Conservation (phyloP, 2,797 vertebrate genomes). For the Myioborus miniatus region DNA sequence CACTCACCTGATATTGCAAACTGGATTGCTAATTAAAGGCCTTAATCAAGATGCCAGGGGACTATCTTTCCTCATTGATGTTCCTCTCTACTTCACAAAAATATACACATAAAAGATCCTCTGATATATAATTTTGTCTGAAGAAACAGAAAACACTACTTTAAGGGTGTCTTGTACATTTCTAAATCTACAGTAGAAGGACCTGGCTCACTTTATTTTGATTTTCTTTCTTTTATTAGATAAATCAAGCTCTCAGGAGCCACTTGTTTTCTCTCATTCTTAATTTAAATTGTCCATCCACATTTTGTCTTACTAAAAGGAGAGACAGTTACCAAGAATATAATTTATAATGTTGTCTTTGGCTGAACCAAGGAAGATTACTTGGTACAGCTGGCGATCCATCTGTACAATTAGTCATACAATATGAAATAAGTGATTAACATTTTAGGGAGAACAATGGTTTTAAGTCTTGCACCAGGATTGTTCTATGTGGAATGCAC, state of each 20-base stretch:
- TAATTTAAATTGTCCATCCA: background rate
- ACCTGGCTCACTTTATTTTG: background rate
- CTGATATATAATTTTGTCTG: background rate
- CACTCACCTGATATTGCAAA: background rate
- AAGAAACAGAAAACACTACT: background rate
- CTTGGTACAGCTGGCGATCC: background rate
- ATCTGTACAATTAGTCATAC: background rate
- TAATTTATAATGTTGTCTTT: background rate
- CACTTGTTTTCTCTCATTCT: background rate
- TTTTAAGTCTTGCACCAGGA: background rate
- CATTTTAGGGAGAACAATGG: background rate
- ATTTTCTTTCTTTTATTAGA: background rate
- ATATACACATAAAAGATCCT: background rate
- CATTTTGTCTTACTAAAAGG: background rate
- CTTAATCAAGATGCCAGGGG: background rate
- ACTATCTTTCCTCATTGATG: background rate
- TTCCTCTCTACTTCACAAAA: background rate
- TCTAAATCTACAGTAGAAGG: background rate
- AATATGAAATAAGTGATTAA: background rate
- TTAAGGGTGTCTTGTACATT: background rate
- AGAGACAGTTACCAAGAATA: background rate
- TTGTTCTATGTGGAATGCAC: background rate
- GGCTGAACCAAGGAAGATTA: background rate
- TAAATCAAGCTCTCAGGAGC: background rate
- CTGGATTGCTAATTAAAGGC: background rate